Percentiles rank a stretch among this genome's conserved stretches.
Conservation (phyloP, 2,888 invertebrate species). For the Dicranocentrus wangi region DNA sequence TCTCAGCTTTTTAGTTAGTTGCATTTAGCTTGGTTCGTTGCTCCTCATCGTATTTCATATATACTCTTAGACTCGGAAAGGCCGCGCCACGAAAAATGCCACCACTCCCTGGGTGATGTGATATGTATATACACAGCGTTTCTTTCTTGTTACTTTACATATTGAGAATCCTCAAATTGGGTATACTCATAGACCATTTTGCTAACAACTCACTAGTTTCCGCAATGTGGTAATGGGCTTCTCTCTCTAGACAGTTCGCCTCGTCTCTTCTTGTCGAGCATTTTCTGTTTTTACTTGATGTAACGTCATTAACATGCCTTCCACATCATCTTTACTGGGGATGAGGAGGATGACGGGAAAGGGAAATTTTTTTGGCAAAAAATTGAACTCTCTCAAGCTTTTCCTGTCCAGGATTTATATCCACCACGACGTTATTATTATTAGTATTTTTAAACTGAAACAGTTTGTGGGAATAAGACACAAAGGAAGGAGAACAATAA, state of each 20-base stretch:
- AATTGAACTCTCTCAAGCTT: too few species aligned
- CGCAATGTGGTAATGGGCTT: conserved; percentile 59
- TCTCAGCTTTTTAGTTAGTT: conserved; percentile 62
- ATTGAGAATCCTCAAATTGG: too few species aligned
- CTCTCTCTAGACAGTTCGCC: conserved; percentile 8
- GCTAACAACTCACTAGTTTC: conserved; percentile 40
- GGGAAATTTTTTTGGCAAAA: too few species aligned
- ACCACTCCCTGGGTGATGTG: too few species aligned
- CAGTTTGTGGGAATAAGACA: too few species aligned
- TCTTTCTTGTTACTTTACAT: too few species aligned
- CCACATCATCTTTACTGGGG: conserved; percentile 52
- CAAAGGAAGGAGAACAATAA: too few species aligned
- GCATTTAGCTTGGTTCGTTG: conserved; percentile 62
- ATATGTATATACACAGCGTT: too few species aligned
- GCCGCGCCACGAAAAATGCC: too few species aligned
- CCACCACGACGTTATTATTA: conserved; percentile 2
- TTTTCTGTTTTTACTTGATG: conserved; percentile 41
- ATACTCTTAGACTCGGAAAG: too few species aligned
- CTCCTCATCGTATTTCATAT: conserved; percentile 52
- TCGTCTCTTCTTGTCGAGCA: conserved; percentile 7
- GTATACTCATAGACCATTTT: too few species aligned
- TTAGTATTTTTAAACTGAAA: too few species aligned
- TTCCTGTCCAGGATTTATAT: conserved; percentile 24
- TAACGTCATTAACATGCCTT: conserved; percentile 59
- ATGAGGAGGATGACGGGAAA: conserved; percentile 43